Percentiles rank a stretch among this genome's conserved stretches.
phyloP scores from a whole-genome alignment of 2,888 invertebrate species.

The Mallateleia sp. region DNA sequence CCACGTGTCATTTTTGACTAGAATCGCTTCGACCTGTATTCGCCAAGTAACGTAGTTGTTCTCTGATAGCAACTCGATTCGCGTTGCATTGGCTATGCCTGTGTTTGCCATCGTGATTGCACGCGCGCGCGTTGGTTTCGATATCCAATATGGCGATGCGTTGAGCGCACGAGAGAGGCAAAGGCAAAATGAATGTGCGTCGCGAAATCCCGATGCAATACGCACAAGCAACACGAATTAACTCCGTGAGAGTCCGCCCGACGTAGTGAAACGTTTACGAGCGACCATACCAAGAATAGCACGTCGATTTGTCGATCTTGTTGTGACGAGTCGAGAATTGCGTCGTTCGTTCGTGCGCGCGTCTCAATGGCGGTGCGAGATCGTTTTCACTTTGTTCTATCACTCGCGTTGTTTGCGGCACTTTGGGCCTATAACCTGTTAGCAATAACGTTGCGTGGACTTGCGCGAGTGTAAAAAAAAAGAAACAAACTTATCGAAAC shows the following conservation, averaged over 20 bases:
- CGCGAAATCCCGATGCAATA: background rate
- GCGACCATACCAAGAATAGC: background rate
- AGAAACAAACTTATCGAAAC: background rate
- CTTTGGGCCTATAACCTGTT: too few relatives aligned
- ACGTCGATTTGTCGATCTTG: background rate
- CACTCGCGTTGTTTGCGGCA: too few relatives aligned
- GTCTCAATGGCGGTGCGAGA: background rate
- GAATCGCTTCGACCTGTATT: too few relatives aligned
- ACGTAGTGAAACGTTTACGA: background rate
- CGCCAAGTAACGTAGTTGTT: conserved; percentile 3
- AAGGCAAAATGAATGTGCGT: background rate
- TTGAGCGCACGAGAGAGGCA: background rate
- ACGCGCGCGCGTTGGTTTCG: background rate
- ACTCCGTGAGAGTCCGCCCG: background rate
- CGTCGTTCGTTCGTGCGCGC: background rate
- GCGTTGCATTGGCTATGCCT: conserved; percentile 1
- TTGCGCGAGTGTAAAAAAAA: background rate
- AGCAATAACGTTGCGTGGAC: too few relatives aligned
- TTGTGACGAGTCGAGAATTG: background rate
- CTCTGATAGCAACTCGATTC: background rate
- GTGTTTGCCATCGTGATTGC: background rate
- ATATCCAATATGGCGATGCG: background rate
- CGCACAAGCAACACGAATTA: background rate
- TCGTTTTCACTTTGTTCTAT: background rate
- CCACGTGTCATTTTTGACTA: background rate